Evolutionary conservation across 2,113 vertebrate genomes (phyloP), one percentile per base, ranked within the genome.

Genomic region (Thamnophis sirtalis): DNA sequence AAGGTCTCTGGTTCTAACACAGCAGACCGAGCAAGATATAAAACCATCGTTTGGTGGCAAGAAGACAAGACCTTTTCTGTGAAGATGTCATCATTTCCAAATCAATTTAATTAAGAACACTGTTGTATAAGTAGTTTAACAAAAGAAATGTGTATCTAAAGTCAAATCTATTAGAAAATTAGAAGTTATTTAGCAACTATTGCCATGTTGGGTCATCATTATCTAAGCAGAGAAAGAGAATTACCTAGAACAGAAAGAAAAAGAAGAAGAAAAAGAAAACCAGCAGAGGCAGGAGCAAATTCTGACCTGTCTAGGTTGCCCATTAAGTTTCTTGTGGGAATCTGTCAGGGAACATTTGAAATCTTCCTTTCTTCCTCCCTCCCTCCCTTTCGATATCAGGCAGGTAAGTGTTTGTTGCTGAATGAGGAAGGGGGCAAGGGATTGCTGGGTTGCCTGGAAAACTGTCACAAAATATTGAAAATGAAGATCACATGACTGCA

Each of bases 61-160:
- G 94, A 95, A 95, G 63, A 4, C 13, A 95, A 7, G 88, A 8
- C 54, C 24, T 68, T 49, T 93, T 85, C 63, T 91, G 80, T 90
- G 89, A 95, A 86, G 4, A 54, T 91, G 19, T 53, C 93, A 86
- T 91, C 73, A 84, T 80, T 33, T 91, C 5, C 80, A 26, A 48
- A 92, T 63, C 84, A 94, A 90, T 93, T 92, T 91, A 94, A 86
- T 88, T 68, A 91, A 91, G 51, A 91, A 93, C 94, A 93, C 1
- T 88, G 3, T 4, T 88, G 94, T 93, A 84, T n/a, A 92, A 94
- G 96, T 26, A 95, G 93, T 11, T 91, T 91, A 73, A 94, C 9
- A 90, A 2, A 93, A 90, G 92, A 87, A 49, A 92, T 1, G 89
- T n/a, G 92, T 89, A 38, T 9, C 80, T 87, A 89, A 90, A 93